A percentile compares a stretch with the other conserved stretches of the same genome.
phyloP scores from a whole-genome alignment of 1,140 invertebrate genomes.

The Nixonia krombeini region DNA sequence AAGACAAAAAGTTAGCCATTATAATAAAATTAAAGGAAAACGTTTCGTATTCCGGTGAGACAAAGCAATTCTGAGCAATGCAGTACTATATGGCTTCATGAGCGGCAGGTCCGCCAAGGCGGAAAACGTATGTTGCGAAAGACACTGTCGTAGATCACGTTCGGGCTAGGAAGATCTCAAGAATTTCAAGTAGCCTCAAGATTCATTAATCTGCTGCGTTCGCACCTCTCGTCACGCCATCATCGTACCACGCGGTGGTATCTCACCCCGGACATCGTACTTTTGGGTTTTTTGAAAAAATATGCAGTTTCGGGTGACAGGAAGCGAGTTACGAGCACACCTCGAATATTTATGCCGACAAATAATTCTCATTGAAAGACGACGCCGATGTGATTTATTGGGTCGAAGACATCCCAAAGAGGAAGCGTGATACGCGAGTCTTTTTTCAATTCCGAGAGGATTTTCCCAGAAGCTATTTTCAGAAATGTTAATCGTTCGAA shows the following conservation, averaged over 20 bases:
- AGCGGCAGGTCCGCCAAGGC: neutral
- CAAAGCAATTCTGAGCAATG: too few species aligned
- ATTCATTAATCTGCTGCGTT: conserved; percentile 60
- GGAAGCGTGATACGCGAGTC: conserved; percentile 4
- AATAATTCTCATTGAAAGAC: conserved; percentile 36
- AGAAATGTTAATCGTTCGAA: neutral
- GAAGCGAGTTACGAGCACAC: conserved; percentile 56
- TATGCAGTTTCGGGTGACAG: conserved; percentile 44
- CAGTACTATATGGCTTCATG: neutral
- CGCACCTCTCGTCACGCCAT: conserved; percentile 51
- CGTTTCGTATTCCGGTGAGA: neutral
- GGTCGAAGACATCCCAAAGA: conserved; percentile 15
- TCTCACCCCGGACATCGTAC: conserved; percentile 53
- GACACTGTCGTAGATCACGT: conserved; percentile 26
- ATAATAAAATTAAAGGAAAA: too few species aligned
- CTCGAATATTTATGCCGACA: conserved; percentile 58
- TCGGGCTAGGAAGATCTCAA: conserved; percentile 7
- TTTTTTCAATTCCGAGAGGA: neutral
- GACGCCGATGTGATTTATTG: conserved; percentile 12
- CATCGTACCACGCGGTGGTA: conserved; percentile 30
- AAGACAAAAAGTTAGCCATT: too few species aligned
- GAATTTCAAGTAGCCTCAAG: conserved; percentile 26
- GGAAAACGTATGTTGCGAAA: conserved; percentile 32
- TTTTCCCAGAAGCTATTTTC: neutral
- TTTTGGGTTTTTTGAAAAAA: conserved; percentile 1